phyloP scores from a whole-genome alignment of 2,888 invertebrate genomes.

The Glaucopsyche alexis region DNA sequence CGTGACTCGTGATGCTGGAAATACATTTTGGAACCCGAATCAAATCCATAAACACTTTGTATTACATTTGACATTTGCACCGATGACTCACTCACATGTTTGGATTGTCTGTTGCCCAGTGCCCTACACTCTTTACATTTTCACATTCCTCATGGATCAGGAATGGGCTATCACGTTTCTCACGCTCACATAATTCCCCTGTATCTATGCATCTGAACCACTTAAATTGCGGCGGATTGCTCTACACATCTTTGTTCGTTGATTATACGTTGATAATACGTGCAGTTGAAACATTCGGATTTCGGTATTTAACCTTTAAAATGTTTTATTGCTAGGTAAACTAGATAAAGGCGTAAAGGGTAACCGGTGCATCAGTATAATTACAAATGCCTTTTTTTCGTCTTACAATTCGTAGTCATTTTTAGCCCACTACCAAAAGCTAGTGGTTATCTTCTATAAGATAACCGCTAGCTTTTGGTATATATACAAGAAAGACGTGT shows the following conservation, averaged over 20 bases:
- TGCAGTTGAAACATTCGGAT: not conserved
- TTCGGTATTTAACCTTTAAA: not conserved
- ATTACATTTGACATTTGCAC: no score
- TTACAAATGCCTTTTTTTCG: no score
- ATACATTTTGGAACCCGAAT: not conserved
- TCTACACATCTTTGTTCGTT: not conserved
- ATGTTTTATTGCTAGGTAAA: not conserved
- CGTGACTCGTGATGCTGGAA: not conserved
- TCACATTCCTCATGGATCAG: slow-evolving; percentile 9
- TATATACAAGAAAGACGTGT: no score
- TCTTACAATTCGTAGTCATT: no score
- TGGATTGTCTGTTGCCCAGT: not conserved
- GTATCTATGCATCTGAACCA: slow-evolving; percentile 19
- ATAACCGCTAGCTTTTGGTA: no score
- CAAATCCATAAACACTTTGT: not conserved
- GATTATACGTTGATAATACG: slow-evolving; percentile 2
- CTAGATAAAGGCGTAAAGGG: no score
- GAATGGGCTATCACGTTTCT: slow-evolving; percentile 3
- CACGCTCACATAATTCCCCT: slow-evolving; percentile 17
- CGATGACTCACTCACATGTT: no score
- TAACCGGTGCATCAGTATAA: no score
- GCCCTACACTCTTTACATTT: not conserved
- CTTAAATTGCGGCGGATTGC: not conserved
- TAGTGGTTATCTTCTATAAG: no score
- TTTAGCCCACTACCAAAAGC: no score